These are phyloP conservation scores for Harmothoe impar DNA, from an alignment of 2,888 invertebrate genomes.

Conservation along the genomic window DNA sequence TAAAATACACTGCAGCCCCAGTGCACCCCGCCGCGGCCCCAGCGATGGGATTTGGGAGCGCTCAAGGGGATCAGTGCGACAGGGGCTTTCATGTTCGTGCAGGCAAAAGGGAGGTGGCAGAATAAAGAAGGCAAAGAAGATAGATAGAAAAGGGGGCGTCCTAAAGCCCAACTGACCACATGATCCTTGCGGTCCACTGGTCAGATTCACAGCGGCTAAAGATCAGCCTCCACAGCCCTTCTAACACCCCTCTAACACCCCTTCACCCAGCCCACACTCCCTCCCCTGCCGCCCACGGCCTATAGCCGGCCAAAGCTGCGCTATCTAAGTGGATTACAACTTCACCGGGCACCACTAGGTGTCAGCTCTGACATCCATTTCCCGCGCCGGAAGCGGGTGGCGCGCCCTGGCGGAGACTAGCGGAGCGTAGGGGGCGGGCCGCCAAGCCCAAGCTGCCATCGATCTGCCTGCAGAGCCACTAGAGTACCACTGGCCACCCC, in stretches of 20 bases:
- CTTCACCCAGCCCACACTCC: background rate
- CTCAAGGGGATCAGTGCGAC: conserved; percentile 25
- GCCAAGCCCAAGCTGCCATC: background rate
- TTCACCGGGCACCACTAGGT: conserved; percentile 48
- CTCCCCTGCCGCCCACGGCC: background rate
- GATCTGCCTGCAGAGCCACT: background rate
- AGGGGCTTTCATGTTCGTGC: conserved; percentile 21
- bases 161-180: conserved; percentile 47
- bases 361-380: conserved; percentile 47
- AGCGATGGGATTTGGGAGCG: conserved; percentile 9
- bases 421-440: background rate
- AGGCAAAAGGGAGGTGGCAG: conserved; percentile 5
- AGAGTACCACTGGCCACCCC: background rate
- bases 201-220: conserved; percentile 29
- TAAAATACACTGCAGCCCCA: background rate
- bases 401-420: conserved; percentile 19
- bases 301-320: conserved; percentile 1
- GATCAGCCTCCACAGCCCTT: conserved; percentile 9
- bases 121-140: background rate
- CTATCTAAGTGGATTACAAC: conserved; percentile 61
- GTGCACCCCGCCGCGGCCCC: background rate
- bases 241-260: conserved; percentile 18
- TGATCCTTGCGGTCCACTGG: conserved; percentile 30
- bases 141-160: background rate
- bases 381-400: conserved; percentile 43